These are phyloP conservation scores for Phaenicophaeus curvirostris DNA, from an alignment of 2,797 vertebrate genomes.

Conservation along the genomic window DNA sequence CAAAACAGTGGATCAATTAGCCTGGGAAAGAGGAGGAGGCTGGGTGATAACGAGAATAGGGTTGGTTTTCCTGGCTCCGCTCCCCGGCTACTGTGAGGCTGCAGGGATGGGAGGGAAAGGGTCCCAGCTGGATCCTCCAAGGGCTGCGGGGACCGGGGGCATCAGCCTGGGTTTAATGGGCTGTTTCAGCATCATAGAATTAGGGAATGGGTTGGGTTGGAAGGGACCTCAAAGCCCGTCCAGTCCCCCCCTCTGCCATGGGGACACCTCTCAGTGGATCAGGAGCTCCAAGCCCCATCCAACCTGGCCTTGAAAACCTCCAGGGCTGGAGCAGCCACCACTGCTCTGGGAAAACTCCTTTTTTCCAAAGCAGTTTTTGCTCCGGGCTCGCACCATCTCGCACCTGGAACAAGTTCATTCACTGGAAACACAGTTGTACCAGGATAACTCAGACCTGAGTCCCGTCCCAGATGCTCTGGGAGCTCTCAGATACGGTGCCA, in stretches of 20 bases:
- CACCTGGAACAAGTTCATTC: not conserved
- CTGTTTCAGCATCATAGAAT: not conserved
- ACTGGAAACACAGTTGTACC: rapidly evolving
- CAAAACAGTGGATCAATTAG: constrained; percentile 44
- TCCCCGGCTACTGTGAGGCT: not conserved
- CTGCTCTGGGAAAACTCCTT: too few relatives aligned
- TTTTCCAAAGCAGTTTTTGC: not conserved
- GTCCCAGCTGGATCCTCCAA: not conserved
- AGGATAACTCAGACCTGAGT: not conserved
- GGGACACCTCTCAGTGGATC: too few relatives aligned
- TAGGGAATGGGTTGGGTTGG: too few relatives aligned
- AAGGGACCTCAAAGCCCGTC: too few relatives aligned
- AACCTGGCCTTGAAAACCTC: too few relatives aligned
- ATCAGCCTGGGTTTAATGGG: not conserved
- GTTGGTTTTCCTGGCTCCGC: too few relatives aligned
- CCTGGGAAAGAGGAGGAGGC: not conserved
- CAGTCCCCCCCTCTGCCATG: too few relatives aligned
- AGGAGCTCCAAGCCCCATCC: too few relatives aligned
- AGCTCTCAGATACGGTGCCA: not conserved
- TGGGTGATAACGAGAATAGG: not conserved
- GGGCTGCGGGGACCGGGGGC: not conserved
- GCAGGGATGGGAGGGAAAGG: not conserved
- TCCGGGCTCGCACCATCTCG: not conserved
- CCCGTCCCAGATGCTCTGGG: not conserved
- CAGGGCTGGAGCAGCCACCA: too few relatives aligned